These are phyloP conservation scores for Neomicropteryx cornuta DNA, from an alignment of 1,140 invertebrate species.

Conservation along the genomic window DNA sequence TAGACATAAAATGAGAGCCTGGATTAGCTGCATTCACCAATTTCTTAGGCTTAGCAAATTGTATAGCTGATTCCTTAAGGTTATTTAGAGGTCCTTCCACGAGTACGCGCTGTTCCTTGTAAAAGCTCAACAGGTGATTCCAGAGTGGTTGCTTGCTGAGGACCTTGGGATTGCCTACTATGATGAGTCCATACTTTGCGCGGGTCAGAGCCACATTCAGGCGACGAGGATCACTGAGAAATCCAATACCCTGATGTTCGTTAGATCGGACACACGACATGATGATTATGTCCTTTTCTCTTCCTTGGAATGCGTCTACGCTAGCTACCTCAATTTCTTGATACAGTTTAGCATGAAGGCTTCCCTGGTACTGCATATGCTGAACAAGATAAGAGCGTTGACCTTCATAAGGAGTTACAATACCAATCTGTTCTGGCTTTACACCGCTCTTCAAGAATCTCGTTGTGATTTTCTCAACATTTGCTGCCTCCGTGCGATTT, in stretches of 20 bases:
- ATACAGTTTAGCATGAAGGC: constrained; percentile 92
- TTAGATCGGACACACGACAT: constrained; percentile 93
- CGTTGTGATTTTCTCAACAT: constrained; percentile 96
- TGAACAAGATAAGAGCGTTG: constrained; percentile 97
- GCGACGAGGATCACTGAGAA: constrained; percentile 93
- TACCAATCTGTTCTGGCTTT: constrained; percentile 97
- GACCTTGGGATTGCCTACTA: constrained; percentile 98
- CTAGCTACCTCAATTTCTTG: constrained; percentile 99
- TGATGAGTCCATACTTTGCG: constrained; percentile 96
- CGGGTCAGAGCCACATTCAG: constrained; percentile 97
- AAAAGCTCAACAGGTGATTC: constrained; percentile 96
- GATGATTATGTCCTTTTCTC: constrained; percentile 99
- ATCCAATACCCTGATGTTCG: constrained; percentile 91
- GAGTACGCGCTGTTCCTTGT: constrained; percentile 95
- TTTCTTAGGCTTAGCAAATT: constrained; percentile 95
- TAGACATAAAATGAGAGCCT: constrained; percentile 94
- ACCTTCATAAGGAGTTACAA: constrained; percentile 98
- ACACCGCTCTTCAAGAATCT: constrained; percentile 89
- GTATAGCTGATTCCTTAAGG: constrained; percentile 92
- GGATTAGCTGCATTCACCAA: constrained; percentile 89
- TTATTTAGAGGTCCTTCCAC: constrained; percentile 98
- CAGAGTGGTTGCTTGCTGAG: constrained; percentile 95
- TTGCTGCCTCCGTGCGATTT: constrained; percentile 96
- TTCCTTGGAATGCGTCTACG: constrained; percentile 95
- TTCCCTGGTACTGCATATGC: constrained; percentile 98